These are phyloP conservation scores for Aurelia sp. DNA, from an alignment of 30 jellyfish, hydroid and myxozoan genomes.

Conservation along the genomic window DNA sequence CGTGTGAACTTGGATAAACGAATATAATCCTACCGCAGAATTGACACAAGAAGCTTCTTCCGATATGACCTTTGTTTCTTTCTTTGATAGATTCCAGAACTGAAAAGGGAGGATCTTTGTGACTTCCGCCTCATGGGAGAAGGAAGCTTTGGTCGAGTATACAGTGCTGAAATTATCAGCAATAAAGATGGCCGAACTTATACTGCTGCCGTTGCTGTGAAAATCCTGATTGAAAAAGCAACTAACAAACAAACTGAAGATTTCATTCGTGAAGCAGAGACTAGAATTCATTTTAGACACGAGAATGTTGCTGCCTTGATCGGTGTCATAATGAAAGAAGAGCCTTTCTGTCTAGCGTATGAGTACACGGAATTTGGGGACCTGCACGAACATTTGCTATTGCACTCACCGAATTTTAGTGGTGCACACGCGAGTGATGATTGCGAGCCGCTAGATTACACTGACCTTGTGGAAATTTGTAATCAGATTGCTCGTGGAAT, in stretches of 20 bases:
- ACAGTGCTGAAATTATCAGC: conserved; percentile 89
- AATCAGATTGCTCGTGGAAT: conserved; percentile 90
- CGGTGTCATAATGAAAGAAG: conserved; percentile 97
- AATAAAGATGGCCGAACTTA: conserved; percentile 78
- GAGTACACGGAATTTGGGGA: conserved; percentile 98
- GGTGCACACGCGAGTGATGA: conserved; percentile 98
- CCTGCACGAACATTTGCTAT: conserved; percentile 89
- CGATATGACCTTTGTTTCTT: background rate
- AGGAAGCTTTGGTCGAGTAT: conserved; percentile 94
- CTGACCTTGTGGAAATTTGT: conserved; percentile 84
- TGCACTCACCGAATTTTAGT: conserved; percentile 96
- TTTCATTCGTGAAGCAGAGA: conserved; percentile 95
- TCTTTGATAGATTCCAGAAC: conserved; percentile 78
- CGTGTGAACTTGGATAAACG: too few relatives aligned
- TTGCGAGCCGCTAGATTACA: conserved; percentile 92
- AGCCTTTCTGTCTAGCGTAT: conserved; percentile 86
- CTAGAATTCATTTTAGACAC: conserved; percentile 83
- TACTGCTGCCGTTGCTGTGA: conserved; percentile 92
- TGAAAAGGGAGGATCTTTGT: conserved; percentile 93
- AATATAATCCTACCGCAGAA: too few relatives aligned
- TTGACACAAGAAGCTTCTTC: too few relatives aligned
- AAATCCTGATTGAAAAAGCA: conserved; percentile 90
- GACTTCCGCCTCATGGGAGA: conserved; percentile 94
- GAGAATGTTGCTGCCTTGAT: conserved; percentile 90
- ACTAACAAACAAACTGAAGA: conserved; percentile 84